These are phyloP conservation scores for Strigamia crassipes DNA, from an alignment of 2,888 invertebrate genomes.

Conservation along the genomic window DNA sequence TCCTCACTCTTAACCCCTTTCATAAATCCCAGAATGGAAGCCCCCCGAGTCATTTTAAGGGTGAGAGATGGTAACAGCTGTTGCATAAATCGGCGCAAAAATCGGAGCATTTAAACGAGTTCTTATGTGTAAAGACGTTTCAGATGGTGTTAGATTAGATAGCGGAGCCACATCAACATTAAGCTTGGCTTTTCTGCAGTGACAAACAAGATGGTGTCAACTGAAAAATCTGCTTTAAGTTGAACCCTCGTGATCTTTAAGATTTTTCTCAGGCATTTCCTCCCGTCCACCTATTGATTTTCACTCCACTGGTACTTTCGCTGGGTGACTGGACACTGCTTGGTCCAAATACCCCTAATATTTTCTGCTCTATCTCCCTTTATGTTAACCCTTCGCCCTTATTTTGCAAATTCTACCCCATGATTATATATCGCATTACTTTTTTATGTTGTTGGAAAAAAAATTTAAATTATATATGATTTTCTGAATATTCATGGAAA, in stretches of 20 bases:
- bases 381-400: conserved; percentile 20
- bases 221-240: conserved; percentile 20
- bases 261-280: conserved; percentile 28
- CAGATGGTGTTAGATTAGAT: neutral
- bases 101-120: conserved; percentile 7
- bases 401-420: neutral
- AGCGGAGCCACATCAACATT: neutral
- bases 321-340: conserved; percentile 21
- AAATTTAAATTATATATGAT: neutral
- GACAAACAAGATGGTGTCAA: conserved; percentile 9
- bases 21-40: neutral
- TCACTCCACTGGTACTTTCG: conserved; percentile 24
- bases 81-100: neutral
- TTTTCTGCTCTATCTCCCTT: conserved; percentile 33
- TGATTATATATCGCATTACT: neutral
- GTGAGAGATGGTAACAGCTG: conserved; percentile 6
- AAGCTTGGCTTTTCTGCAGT: neutral
- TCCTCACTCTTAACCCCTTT: conserved; percentile 1
- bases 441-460: neutral
- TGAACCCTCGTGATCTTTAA: conserved; percentile 2
- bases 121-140: neutral
- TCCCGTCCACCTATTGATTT: conserved; percentile 21
- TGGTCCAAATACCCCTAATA: conserved; percentile 26
- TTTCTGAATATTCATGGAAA: too few species aligned
- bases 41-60: conserved; percentile 14